Evolutionary conservation across 2,113 vertebrate genomes (phyloP), one percentile per base, ranked within the genome.

Genomic region (Oreochromis spilurus): DNA sequence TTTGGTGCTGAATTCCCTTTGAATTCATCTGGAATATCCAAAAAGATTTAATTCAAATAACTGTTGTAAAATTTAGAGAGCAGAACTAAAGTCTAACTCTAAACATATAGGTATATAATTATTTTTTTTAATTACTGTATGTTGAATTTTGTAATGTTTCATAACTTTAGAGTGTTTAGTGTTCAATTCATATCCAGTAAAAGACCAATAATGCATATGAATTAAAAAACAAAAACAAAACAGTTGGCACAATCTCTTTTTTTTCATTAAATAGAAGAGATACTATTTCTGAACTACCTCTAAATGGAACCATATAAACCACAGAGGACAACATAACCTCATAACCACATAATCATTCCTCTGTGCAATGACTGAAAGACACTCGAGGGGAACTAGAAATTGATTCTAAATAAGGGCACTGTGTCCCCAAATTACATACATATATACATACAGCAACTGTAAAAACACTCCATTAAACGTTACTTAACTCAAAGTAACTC

Each of bases 331-430:
- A 67, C 62, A 67, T 40, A 40, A 67, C 62, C 62, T 67, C 62
- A 40, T 40, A 70, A 70, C 65, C 65, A 70, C 36, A 70, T 0
- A 43, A 43, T 14, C 4, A 24, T 40, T 40, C 65, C 36, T 40
- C 65, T 40, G 62, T 43, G 65, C n/a, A 43, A 24, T 70, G 65
- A 70, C 36, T 70, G 65, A 70, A 45, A 70, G 65, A 43, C 65
- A 40, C 36, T 24, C 3, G 3, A 40, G 7, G 36, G n/a, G 36
- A 43, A 24, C 36, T 24, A 70, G 62, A 40, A 70, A 40, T 70
- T 43, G n/a, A 43, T 70, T 70, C 36, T 24, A 70, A 65, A 65
- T 38, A n/a, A 65, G 31, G 10, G 11, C 31, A 36, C 31, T 12
- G 17, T 38, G 31, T 12, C 17, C 34, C 60, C 60, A 65, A 40